Base-by-base conservation (phyloP, 2,797 vertebrate species). In the Sebastes diploproa region DNA sequence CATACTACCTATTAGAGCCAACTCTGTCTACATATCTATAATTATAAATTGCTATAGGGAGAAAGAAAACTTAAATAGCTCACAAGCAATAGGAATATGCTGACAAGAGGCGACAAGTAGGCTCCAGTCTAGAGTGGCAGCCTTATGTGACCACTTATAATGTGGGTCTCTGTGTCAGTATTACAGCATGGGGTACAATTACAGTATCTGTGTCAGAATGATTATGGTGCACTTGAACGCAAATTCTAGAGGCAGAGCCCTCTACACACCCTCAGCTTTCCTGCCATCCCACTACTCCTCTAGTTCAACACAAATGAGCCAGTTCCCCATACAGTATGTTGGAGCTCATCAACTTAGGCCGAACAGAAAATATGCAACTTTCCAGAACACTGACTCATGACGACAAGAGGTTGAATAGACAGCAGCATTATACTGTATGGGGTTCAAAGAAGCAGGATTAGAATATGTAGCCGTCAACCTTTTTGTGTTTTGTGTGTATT, bases 51-150 rank as follows among this genome's bases (percentile, higher is more conserved):
- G 0, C 0, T 50, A 20, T 50, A 20, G 18, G 46, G 50, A 22
- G 0, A n/a, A n/a, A 54, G 20, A 20, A 54, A 54, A 0, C 0
- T 54, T 54, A 1, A 54, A 54, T 0, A 54, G 30, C n/a, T 38
- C 11, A 36, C 18, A 54, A 61, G 14, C 10, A 58, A 18, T 73
- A 36, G 27, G 12, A 54, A 61, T 20, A 63, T 20, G 16, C 3
- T 30, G 27, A 60, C 6, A 34, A 46, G 18, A 1, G 12, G 12
- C 18, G 20, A 14, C 22, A 66, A 7, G 3, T 55, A 27, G 6
- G 14, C 52, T 22, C 25, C 23, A 36, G 8, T 38, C 4, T 29
- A 18, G 3, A 66, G 7, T 52, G 69, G 3, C n/a, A n/a, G 10
- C 25, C 23, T 42, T 56, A 22, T 52, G 34, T 22, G 20, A 46